Base-by-base conservation (phyloP, 2,888 invertebrate species). In the Drosophila borborema region DNA sequence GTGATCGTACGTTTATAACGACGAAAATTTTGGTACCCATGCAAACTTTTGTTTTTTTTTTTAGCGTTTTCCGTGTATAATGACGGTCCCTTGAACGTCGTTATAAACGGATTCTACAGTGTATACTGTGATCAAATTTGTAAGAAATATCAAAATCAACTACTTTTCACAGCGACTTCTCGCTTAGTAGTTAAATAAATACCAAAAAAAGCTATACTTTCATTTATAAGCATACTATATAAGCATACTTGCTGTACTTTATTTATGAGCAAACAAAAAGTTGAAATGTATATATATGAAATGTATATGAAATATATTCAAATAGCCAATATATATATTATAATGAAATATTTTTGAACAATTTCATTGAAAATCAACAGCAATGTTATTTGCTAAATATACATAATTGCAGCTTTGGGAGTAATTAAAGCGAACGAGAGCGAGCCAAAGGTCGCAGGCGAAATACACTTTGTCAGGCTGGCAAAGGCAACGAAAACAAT, bases 301-400 rank as follows among this genome's bases (percentile, higher is more conserved):
- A 12, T 34, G 12, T 2, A 14, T 14, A 20, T 14, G n/a, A 51
- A 36, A 51, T 36, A 51, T 36, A 20, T 51, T 51, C 36, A 36
- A 20, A 20, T 20, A 8, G 51, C 36, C 38, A 58, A 53, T 56
- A 60, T 58, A 28, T 28, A 43, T 73, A 82, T 72, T 75, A 59
- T 62, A 66, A 69, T 77, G 62, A 73, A 82, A 69, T 82, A 80
- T 80, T 66, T 51, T 34, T 36, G 51, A 14, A 8, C 34, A 74
- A 72, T 82, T 76, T 75, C 76, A 76, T 82, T 84, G 67, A 65
- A 85, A 71, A 77, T 66, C 69, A 85, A 66, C 48, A 59, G 55
- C 53, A 43, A 49, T 56, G 48, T 49, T 75, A 56, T 72, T 67
- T 75, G 64, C 7, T 62, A 77, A 79, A 75, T 49, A 66, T 31